Base-by-base conservation (phyloP, 1,140 invertebrate genomes). In the Drosophila truncata region DNA sequence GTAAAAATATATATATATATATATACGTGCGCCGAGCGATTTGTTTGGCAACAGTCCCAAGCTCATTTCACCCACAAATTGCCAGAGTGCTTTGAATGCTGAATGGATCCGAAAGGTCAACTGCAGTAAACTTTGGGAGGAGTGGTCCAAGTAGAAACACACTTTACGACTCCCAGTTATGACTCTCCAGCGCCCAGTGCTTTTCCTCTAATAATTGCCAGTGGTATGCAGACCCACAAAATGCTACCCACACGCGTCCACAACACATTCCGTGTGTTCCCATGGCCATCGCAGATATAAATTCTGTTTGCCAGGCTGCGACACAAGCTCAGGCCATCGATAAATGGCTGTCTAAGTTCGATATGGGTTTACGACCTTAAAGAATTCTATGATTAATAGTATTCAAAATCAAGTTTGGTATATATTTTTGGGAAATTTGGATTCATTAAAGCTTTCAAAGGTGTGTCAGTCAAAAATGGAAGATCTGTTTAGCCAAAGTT, bases 31-130 rank as follows among this genome's bases (percentile, higher is more conserved):
- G 27, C 50, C 33, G 25, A 70, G 16, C 65, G 20, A 58, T 58
- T 71, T 66, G 61, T 82, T 55, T 59, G 64, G 37, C 31, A 64
- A 73, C 58, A 78, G 55, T 29, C 57, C 42, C 57, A 41, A 66
- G n/a, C 54, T 77, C 74, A 60, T 67, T 77, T 67, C 33, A 78
- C 46, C 59, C 31, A 41, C 65, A 80, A 85, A 63, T 82, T 67
- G 62, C 50, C 49, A 75, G 35, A 58, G 29, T 27, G 63, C 42
- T 47, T 37, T 33, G 50, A 61, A 57, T 69, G 77, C 47, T 63
- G 70, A 70, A 87, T 85, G 65, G 73, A 76, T 76, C 65, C 14
- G 41, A 86, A 87, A 87, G 82, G 82, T 86, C 83, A 87, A 82
- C 65, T 64, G 75, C 60, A 47, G 46, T 75, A 20, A 72, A 67